phyloP scores from a whole-genome alignment of 2,113 vertebrate species.

The Heterochromis multidens region DNA sequence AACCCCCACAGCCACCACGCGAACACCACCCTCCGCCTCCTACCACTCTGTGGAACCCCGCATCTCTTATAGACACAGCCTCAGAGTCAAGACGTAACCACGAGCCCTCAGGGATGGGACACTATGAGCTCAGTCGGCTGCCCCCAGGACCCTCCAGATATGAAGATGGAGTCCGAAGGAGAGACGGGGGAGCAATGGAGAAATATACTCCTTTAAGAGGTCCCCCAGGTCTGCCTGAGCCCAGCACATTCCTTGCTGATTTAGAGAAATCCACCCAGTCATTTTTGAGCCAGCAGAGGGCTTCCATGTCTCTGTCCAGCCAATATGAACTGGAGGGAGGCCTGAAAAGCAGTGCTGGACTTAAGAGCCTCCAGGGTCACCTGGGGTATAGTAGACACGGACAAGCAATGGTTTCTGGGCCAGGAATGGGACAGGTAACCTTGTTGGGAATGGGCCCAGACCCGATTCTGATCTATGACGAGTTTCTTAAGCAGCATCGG shows the following conservation, averaged over 20 bases:
- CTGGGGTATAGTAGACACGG: slow-evolving; percentile 52
- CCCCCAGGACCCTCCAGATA: slow-evolving; percentile 76
- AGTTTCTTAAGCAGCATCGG: slow-evolving; percentile 91
- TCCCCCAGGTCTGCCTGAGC: slow-evolving; percentile 72
- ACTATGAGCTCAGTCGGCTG: slow-evolving; percentile 82
- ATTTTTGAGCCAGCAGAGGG: slow-evolving; percentile 88
- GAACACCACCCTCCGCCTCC: slow-evolving; percentile 77
- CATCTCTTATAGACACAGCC: slow-evolving; percentile 85
- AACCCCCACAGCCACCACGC: slow-evolving; percentile 84
- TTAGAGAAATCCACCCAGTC: slow-evolving; percentile 91
- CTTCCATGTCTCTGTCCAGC: slow-evolving; percentile 73
- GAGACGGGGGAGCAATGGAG: slow-evolving; percentile 81
- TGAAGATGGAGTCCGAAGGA: slow-evolving; percentile 81
- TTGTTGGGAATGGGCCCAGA: slow-evolving; percentile 67
- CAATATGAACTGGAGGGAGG: slow-evolving; percentile 77
- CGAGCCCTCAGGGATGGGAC: slow-evolving; percentile 74
- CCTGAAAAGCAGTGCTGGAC: slow-evolving; percentile 45
- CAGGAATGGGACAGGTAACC: slow-evolving; percentile 29
- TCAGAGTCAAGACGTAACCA: slow-evolving; percentile 82
- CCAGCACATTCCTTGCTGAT: slow-evolving; percentile 86
- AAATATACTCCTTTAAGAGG: slow-evolving; percentile 82
- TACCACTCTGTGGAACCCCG: slow-evolving; percentile 93
- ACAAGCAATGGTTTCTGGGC: slow-evolving; percentile 14
- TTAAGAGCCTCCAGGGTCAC: slow-evolving; percentile 70
- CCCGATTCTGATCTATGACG: slow-evolving; percentile 85